Percentiles rank a stretch among this genome's conserved stretches.
Evolutionary conservation across 2,888 invertebrate species (phyloP).

Genomic region (Drosophila quinaria): DNA sequence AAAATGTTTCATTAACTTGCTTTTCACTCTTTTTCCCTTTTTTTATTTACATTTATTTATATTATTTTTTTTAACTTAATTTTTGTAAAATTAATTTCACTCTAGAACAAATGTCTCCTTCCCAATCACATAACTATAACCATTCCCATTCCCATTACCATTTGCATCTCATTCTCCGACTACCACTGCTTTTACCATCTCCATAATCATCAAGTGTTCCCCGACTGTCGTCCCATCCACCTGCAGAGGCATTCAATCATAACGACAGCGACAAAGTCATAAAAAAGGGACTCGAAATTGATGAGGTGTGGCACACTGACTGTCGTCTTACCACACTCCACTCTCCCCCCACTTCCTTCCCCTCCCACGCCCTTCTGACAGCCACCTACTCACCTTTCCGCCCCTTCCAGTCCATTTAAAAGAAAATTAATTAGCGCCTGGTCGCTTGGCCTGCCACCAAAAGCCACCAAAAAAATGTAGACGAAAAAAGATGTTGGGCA

Average conservation of each 20-base stretch:
- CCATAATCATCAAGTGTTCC: constrained; percentile 19
- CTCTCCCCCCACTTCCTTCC: constrained; percentile 7
- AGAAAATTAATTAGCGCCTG: constrained; percentile 83
- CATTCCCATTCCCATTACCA: background rate
- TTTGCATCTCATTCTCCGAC: constrained; percentile 1
- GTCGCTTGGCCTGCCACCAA: constrained; percentile 62
- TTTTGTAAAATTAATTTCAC: constrained; percentile 17
- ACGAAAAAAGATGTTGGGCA: constrained; percentile 50
- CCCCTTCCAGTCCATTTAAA: constrained; percentile 61
- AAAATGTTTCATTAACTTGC: constrained; percentile 44
- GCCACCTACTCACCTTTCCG: constrained; percentile 33
- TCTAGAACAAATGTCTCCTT: background rate
- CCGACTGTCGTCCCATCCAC: constrained; percentile 45
- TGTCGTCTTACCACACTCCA: constrained; percentile 41
- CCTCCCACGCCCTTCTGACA: background rate
- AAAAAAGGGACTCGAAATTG: constrained; percentile 61
- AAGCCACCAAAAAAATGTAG: constrained; percentile 48
- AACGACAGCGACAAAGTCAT: constrained; percentile 65
- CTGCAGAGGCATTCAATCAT: constrained; percentile 62
- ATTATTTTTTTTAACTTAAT: constrained; percentile 13
- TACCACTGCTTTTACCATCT: background rate
- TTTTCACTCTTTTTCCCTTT: constrained; percentile 13
- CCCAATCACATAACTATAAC: no score
- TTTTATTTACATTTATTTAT: constrained; percentile 9
- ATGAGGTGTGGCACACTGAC: constrained; percentile 72